Conservation (phyloP, 1,140 invertebrate species). For the Caenorhabditis briggsae region DNA sequence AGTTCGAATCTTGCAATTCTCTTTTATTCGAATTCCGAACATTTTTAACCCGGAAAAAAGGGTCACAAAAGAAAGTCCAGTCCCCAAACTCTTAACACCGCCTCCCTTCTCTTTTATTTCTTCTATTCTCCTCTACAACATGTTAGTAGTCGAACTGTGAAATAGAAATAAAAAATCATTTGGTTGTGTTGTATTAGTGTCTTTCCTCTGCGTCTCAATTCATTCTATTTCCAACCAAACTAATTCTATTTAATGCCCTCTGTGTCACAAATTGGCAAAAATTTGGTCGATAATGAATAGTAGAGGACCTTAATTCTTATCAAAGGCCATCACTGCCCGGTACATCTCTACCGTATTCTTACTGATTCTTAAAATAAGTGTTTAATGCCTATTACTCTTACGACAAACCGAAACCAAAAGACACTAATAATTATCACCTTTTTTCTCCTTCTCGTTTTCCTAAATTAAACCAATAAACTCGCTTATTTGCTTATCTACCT, state of each 20-base stretch:
- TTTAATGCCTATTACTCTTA: background rate
- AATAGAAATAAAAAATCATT: slow-evolving; percentile 37
- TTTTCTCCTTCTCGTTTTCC: background rate
- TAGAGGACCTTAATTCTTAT: slow-evolving; percentile 30
- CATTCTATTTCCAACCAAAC: background rate
- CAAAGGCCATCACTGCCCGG: background rate
- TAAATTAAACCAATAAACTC: slow-evolving; percentile 53
- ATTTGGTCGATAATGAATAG: slow-evolving; percentile 43
- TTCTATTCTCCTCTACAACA: background rate
- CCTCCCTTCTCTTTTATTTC: background rate
- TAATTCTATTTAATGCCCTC: slow-evolving; percentile 48
- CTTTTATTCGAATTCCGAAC: too few relatives aligned
- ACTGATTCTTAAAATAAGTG: background rate
- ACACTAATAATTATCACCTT: slow-evolving; percentile 48
- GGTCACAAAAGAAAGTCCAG: too few relatives aligned
- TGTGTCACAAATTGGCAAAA: slow-evolving; percentile 28
- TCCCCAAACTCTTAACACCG: too few relatives aligned
- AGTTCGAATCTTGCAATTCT: too few relatives aligned
- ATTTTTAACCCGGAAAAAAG: too few relatives aligned
- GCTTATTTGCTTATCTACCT: slow-evolving; percentile 51
- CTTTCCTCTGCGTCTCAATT: background rate
- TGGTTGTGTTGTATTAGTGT: background rate
- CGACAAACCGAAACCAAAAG: background rate
- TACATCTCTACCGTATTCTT: background rate
- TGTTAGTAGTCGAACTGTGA: slow-evolving; percentile 9